These are phyloP conservation scores for Dasyurus viverrinus DNA, from an alignment of 2,113 vertebrate genomes.

Conservation along the genomic window DNA sequence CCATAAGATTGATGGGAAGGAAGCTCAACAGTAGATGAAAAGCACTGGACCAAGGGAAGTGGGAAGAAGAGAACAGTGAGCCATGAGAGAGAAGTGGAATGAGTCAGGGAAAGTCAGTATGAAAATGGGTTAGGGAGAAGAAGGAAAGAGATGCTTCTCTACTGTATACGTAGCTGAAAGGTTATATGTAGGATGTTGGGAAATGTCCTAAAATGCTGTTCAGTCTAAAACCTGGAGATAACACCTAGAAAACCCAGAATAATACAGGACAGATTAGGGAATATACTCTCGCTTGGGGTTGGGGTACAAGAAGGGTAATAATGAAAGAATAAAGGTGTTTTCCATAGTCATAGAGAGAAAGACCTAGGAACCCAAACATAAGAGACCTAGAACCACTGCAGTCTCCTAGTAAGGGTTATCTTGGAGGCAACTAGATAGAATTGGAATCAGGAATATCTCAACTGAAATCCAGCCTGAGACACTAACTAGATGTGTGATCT, in stretches of 20 bases:
- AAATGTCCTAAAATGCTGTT: background rate
- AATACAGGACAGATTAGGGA: background rate
- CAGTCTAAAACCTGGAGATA: background rate
- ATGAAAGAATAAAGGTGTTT: background rate
- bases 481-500: too few relatives aligned
- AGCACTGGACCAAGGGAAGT: background rate
- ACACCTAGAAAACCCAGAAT: background rate
- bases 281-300: fast-evolving
- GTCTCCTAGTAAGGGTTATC: background rate
- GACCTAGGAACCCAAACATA: fast-evolving
- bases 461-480: too few relatives aligned
- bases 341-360: background rate
- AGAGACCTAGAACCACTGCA: background rate
- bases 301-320: background rate
- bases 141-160: background rate
- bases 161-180: background rate
- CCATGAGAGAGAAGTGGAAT: background rate
- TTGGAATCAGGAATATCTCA: too few relatives aligned
- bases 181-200: background rate
- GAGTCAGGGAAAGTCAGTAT: background rate
- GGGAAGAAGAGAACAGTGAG: background rate
- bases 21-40: background rate
- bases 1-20: background rate
- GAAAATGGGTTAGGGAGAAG: background rate
- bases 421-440: background rate